Percentiles rank a stretch among this genome's conserved stretches.
Conservation (phyloP, 2,888 invertebrate genomes). For the Chaetoderma sp. region DNA sequence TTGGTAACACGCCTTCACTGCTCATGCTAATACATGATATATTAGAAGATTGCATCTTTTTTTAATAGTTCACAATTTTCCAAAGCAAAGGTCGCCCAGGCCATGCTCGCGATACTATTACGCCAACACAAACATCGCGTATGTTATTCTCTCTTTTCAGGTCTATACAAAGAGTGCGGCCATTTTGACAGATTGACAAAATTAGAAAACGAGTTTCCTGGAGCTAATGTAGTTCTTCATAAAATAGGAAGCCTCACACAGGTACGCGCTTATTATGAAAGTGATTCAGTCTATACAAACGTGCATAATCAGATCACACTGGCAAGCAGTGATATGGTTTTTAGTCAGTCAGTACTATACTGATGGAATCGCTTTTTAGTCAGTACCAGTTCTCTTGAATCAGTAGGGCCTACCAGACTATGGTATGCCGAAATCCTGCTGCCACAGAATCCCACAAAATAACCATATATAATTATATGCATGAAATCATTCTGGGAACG, state of each 20-base stretch:
- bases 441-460: too few relatives aligned
- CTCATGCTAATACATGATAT: neutral
- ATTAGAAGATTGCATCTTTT: neutral
- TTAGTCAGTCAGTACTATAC: too few relatives aligned
- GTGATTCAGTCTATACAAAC: too few relatives aligned
- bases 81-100: neutral
- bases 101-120: neutral
- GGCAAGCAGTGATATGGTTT: too few relatives aligned
- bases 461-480: too few relatives aligned
- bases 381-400: too few relatives aligned
- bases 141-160: slow-evolving; percentile 34
- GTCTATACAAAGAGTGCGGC: slow-evolving; percentile 54
- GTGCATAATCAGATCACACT: too few relatives aligned
- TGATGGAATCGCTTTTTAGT: too few relatives aligned
- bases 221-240: slow-evolving; percentile 62
- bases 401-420: too few relatives aligned
- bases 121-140: neutral
- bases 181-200: slow-evolving; percentile 59
- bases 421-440: too few relatives aligned
- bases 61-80: neutral
- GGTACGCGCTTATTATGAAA: slow-evolving; percentile 41
- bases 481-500: too few relatives aligned
- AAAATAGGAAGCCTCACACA: slow-evolving; percentile 60
- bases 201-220: slow-evolving; percentile 62
- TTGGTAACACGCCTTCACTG: neutral